Evolutionary conservation across 2,888 invertebrate species (phyloP).

Genomic region (Leucophora obtusa): DNA sequence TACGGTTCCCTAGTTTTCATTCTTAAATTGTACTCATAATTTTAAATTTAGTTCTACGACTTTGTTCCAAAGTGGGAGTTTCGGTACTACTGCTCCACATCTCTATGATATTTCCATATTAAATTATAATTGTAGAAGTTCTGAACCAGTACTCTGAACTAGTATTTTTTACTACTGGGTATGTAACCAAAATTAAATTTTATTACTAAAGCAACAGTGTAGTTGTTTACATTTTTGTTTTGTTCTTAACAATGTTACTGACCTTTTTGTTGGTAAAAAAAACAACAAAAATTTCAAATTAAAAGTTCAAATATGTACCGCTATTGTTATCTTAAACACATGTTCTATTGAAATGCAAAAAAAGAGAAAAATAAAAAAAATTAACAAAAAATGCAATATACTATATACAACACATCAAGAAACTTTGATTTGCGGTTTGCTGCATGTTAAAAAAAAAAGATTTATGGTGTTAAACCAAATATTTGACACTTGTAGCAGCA

Average conservation of each 20-base stretch:
- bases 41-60: too few relatives aligned
- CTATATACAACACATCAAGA: slow-evolving; percentile 3
- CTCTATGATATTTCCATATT: too few relatives aligned
- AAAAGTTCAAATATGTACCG: slow-evolving; percentile 11
- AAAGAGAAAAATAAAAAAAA: slow-evolving; percentile 6
- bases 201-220: not conserved
- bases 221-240: not conserved
- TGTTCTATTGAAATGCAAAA: slow-evolving; percentile 9
- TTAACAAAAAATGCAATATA: not conserved
- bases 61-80: too few relatives aligned
- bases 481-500: slow-evolving; percentile 56
- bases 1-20: too few relatives aligned
- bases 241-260: slow-evolving; percentile 35
- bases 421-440: slow-evolving; percentile 29
- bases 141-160: too few relatives aligned
- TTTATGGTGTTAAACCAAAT: slow-evolving; percentile 60
- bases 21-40: too few relatives aligned
- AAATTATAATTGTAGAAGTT: too few relatives aligned
- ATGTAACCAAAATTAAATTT: not conserved
- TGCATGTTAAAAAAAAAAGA: slow-evolving; percentile 30
- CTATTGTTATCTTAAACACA: slow-evolving; percentile 28
- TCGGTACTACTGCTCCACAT: too few relatives aligned
- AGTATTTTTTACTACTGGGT: too few relatives aligned
- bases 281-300: slow-evolving; percentile 9
- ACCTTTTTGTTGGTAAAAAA: slow-evolving; percentile 25